Evolutionary conservation across 1,140 invertebrate species (phyloP), one percentile per base, ranked within the genome.

Genomic region (Heliconius nattereri): DNA sequence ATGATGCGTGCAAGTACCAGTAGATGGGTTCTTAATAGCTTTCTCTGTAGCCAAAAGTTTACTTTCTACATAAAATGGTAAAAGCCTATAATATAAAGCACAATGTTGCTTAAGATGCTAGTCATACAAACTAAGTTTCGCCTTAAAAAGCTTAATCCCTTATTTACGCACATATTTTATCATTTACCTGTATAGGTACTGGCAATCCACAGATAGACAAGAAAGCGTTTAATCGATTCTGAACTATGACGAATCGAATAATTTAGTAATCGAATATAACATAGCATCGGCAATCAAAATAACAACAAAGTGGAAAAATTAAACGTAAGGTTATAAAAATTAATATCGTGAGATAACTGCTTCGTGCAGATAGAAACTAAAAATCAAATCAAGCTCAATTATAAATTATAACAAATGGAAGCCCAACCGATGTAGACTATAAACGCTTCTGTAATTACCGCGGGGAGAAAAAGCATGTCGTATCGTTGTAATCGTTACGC

Each of bases 371-470:
- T 76, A 71, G 35, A 45, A 37, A 79, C 70, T 76, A 74, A 54
- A 82, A 79, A 79, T 73, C 76, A 75, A 81, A 76, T 75, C 71
- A 72, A 85, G 82, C 86, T 84, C 86, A 89, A 91, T 91, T 88
- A 89, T 85, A 86, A 87, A 85, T 85, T 84, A 85, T 84, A 86
- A 83, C 84, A 89, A 91, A 86, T 93, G 85, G 89, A 90, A 90
- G 87, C 89, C 81, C 81, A 81, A 87, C 86, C 79, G 84, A 84
- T 83, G 81, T 83, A 86, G 83, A 86, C 75, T 85, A 86, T 92
- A 87, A 90, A 92, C 87, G 91, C 90, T 93, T 92, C 91, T 90
- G 91, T 88, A 82, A 85, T 83, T 83, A 89, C 87, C 89, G 85
- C 72, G 84, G 83, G 88, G 84, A 85, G 86, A 90, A 90, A 91